phyloP scores from a whole-genome alignment of 2,113 vertebrate genomes.

The Coptodon rendalli region DNA sequence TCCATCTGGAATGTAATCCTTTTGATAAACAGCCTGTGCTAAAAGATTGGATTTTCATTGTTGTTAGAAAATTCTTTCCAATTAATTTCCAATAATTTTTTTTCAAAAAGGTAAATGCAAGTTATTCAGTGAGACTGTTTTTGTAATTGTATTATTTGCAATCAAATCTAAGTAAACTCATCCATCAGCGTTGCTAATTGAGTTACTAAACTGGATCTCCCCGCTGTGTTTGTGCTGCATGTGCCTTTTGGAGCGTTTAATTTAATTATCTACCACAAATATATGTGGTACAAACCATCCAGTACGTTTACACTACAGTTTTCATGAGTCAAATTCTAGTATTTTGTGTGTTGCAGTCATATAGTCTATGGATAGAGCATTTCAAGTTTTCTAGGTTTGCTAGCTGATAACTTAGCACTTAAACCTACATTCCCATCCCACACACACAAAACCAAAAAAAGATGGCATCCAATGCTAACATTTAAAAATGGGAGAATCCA shows the following conservation, averaged over 20 bases:
- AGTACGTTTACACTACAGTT: not conserved
- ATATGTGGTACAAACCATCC: not conserved
- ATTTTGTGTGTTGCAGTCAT: not conserved
- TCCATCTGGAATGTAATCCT: not conserved
- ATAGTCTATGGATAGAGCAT: not conserved
- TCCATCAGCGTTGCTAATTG: not conserved
- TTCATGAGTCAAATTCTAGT: not conserved
- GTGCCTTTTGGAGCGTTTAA: not conserved
- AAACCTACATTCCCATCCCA: not conserved
- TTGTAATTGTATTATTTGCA: conserved; percentile 5
- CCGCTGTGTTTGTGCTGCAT: not conserved
- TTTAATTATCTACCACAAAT: not conserved
- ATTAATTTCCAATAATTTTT: not conserved
- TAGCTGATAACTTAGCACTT: not conserved
- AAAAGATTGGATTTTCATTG: not conserved
- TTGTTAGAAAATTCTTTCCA: not conserved
- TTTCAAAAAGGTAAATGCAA: not conserved
- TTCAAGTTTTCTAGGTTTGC: not conserved
- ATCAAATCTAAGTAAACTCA: not conserved
- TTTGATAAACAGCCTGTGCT: not conserved
- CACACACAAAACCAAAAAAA: not conserved
- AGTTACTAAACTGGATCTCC: not conserved
- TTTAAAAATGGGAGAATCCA: not conserved
- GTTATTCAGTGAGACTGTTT: not conserved
- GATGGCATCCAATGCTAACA: not conserved